Conservation (phyloP, 2,888 invertebrate species). For the Nymphalis urticae region DNA sequence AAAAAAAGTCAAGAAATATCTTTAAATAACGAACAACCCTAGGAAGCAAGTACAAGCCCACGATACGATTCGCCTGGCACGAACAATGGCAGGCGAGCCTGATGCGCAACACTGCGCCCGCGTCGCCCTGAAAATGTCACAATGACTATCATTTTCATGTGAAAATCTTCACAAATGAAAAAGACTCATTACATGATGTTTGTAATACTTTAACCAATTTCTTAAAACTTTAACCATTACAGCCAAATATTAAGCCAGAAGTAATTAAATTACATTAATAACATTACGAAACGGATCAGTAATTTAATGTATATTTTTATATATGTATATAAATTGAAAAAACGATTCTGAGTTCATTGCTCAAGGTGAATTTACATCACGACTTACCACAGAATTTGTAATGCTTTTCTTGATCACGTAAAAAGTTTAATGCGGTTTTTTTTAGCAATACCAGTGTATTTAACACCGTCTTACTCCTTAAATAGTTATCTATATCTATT, state of each 20-base stretch:
- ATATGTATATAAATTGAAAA: slow-evolving; percentile 6
- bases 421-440: slow-evolving; percentile 14
- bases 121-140: slow-evolving; percentile 47
- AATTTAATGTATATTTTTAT: not conserved
- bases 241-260: not conserved
- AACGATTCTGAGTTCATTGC: slow-evolving; percentile 21
- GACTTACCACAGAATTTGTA: slow-evolving; percentile 27
- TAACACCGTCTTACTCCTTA: not conserved
- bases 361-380: slow-evolving; percentile 27
- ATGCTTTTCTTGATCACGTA: slow-evolving; percentile 24
- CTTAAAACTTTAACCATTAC: not conserved
- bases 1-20: not conserved
- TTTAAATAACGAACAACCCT: slow-evolving; percentile 27
- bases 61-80: slow-evolving; percentile 71
- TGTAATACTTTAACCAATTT: not conserved
- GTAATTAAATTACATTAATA: not conserved
- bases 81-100: slow-evolving; percentile 76
- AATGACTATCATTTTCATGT: slow-evolving; percentile 33
- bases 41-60: slow-evolving; percentile 25
- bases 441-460: slow-evolving; percentile 1
- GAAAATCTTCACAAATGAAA: slow-evolving; percentile 24
- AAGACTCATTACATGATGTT: not conserved
- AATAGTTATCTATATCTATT: not conserved
- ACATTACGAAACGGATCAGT: slow-evolving; percentile 3
- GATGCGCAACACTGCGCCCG: slow-evolving; percentile 62